Evolutionary conservation across 2,113 vertebrate genomes (phyloP), one percentile per base, ranked within the genome.

Genomic region (Hemiprocne comata): DNA sequence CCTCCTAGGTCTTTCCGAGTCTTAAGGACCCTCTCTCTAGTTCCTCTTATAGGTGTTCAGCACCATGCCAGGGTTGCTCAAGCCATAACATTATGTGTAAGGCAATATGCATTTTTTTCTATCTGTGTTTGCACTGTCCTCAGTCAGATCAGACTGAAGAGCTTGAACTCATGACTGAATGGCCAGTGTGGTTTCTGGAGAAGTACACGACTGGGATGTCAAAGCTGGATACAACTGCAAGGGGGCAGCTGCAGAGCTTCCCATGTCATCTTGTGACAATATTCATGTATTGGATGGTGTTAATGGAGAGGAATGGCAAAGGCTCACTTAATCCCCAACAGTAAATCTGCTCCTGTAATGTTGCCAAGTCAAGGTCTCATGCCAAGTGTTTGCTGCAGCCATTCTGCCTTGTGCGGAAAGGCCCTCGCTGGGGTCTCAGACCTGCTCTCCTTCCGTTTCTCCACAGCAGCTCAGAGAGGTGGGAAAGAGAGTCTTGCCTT

Each of bases 231-330:
- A 23, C 73, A 85, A 54, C 69, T 84, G 74, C 65, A 78, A 62
- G 81, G 48, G 11, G 38, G 53, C 73, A 87, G 85, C 81, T 90
- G 85, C 84, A 87, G 73, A 60, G 53, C 69, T 61, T 58, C 83
- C 40, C 24, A 4, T 72, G 53, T 65, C 85, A 21, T 65, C 82
- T 82, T 85, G 73, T 75, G 92, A 82, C 73, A 89, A 42, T 61
- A 29, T 31, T 34, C 78, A 9, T 81, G 87, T 78, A 69, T 77
- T 71, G 61, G 51, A 33, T 90, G 55, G 78, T 85, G 88, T 74
- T 96, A 94, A 96, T 48, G 46, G 75, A 90, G 78, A 93, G 55
- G 46, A 94, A 90, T 64, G 64, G 85, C 88, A 93, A 76, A 95
- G 86, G 55, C 51, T 60, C 60, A 16, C 75, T 92, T 54, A 71